These are phyloP conservation scores for Esox niger DNA, from an alignment of 2,113 vertebrate genomes.

Conservation along the genomic window DNA sequence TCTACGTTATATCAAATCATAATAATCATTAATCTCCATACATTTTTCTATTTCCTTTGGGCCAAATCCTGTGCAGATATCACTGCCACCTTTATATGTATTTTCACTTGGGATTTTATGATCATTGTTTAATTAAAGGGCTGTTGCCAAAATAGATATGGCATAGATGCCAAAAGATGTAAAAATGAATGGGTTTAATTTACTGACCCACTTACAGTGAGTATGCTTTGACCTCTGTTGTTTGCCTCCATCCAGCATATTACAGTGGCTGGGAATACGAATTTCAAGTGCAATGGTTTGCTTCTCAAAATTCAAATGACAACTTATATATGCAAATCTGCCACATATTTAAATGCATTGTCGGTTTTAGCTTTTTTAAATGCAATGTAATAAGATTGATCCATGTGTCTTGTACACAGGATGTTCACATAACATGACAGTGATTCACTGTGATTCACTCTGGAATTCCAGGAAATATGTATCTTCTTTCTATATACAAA, in stretches of 20 bases:
- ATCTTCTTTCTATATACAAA: neutral
- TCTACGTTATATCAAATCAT: slow-evolving; percentile 25
- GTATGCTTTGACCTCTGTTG: too few species aligned
- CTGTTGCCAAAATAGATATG: slow-evolving; percentile 2
- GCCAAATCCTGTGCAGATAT: too few species aligned
- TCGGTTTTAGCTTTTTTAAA: neutral
- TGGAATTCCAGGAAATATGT: neutral
- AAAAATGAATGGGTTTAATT: slow-evolving; percentile 14
- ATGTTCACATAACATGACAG: neutral
- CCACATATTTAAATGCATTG: neutral
- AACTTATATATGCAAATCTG: too few species aligned
- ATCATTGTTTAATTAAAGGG: slow-evolving; percentile 24
- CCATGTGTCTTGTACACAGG: neutral
- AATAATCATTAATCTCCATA: slow-evolving; percentile 20
- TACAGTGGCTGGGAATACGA: too few species aligned
- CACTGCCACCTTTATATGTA: neutral
- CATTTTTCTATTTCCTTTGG: neutral
- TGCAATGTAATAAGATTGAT: neutral
- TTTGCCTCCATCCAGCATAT: too few species aligned
- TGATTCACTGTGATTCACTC: neutral
- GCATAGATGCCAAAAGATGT: neutral
- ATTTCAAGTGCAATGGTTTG: too few species aligned
- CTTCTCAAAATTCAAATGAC: too few species aligned
- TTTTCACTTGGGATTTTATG: slow-evolving; percentile 31
- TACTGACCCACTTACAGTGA: neutral